Conservation (phyloP, 2,888 invertebrate genomes). For the Prostheceraeus crozeri region DNA sequence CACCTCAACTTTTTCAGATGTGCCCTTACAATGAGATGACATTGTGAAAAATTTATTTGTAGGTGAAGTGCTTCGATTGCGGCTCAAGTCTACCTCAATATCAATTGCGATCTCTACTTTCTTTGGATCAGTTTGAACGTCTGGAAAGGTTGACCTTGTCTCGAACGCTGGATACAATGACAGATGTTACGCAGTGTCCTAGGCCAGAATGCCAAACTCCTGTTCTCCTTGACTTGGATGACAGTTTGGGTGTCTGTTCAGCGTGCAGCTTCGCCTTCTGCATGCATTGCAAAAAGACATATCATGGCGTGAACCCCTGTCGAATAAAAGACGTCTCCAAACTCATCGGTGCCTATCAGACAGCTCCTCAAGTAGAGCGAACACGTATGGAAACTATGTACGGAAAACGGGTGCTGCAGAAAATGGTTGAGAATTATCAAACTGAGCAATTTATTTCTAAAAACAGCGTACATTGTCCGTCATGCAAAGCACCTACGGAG, state of each 20-base stretch:
- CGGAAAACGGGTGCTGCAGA: not conserved
- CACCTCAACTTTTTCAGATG: too few species aligned
- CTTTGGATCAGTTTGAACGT: not conserved
- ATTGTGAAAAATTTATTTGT: too few species aligned
- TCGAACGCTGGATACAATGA: not conserved
- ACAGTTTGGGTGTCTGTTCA: not conserved
- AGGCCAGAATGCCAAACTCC: not conserved
- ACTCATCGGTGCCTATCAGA: not conserved
- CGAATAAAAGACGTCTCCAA: too few species aligned
- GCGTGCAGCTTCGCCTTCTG: not conserved
- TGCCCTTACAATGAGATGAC: too few species aligned
- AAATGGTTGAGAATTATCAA: not conserved
- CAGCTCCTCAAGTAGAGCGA: not conserved
- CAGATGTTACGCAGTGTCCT: not conserved
- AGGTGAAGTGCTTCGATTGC: too few species aligned
- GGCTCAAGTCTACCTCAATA: too few species aligned
- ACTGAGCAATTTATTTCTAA: not conserved
- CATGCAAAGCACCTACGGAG: constrained; percentile 50
- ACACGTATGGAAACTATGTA: not conserved
- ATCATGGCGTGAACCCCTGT: constrained; percentile 1
- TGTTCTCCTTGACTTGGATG: not conserved
- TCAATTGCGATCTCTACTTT: not conserved
- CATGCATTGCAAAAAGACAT: not conserved
- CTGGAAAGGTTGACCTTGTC: not conserved
- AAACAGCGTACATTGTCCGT: not conserved